phyloP scores from a whole-genome alignment of 2,797 vertebrate genomes.

The Urosaurus nigricauda region DNA sequence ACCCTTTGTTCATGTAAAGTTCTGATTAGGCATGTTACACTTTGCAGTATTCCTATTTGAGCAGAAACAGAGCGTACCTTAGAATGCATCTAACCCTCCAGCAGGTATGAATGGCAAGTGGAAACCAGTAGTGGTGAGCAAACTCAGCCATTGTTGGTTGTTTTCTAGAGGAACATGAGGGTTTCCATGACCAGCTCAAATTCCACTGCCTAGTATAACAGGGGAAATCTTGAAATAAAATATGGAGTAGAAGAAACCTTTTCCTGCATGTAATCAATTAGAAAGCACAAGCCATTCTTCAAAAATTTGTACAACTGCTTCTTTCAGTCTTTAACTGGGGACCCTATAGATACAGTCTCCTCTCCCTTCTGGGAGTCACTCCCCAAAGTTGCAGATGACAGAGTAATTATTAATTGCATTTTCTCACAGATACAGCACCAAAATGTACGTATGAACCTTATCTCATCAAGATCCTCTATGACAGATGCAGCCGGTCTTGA shows the following conservation, averaged over 20 bases:
- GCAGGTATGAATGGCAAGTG: too few species aligned
- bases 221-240: background rate
- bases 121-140: too few species aligned
- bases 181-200: background rate
- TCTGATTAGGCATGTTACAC: too few species aligned
- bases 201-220: background rate
- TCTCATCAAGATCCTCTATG: background rate
- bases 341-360: background rate
- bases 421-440: background rate
- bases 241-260: too few species aligned
- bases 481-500: background rate
- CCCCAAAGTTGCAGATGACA: accelerated
- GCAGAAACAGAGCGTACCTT: too few species aligned
- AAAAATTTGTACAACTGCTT: background rate
- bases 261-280: background rate
- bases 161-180: too few species aligned
- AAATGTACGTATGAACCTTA: accelerated
- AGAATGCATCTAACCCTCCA: too few species aligned
- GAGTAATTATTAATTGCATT: background rate
- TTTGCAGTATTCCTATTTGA: too few species aligned
- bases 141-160: too few species aligned
- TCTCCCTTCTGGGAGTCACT: background rate
- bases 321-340: background rate
- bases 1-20: background rate
- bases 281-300: background rate